Percentiles rank a stretch among this genome's conserved stretches.
These are phyloP conservation scores for Atopsyche davidsoni DNA, from an alignment of 1,140 invertebrate species.

Conservation along the genomic window DNA sequence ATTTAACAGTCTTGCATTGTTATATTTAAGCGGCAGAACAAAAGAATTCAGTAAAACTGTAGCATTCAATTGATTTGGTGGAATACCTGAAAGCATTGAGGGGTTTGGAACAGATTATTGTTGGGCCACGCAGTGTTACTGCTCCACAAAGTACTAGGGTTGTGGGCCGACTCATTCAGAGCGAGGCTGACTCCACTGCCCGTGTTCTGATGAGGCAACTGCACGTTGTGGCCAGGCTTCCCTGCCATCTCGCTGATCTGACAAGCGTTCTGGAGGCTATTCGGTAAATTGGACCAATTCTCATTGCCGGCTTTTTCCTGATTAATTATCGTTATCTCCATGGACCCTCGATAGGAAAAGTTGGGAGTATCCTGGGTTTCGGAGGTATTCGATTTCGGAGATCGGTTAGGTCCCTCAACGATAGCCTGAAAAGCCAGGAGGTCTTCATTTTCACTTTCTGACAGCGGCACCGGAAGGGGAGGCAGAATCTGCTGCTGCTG, in stretches of 20 bases:
- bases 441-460: conserved; percentile 54
- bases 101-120: conserved; percentile 42
- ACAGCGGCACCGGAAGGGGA: conserved; percentile 47
- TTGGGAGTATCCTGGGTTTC: conserved; percentile 39
- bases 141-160: conserved; percentile 37
- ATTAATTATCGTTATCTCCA: conserved; percentile 47
- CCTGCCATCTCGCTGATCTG: conserved; percentile 51
- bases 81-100: conserved; percentile 50
- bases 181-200: conserved; percentile 25
- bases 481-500: conserved; percentile 66
- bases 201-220: conserved; percentile 26
- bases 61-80: conserved; percentile 47
- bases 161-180: conserved; percentile 28
- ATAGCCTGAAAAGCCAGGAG: conserved; percentile 54
- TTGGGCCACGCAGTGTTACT: conserved; percentile 38
- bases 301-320: conserved; percentile 50
- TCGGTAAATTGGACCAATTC: conserved; percentile 53
- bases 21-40: neutral
- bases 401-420: conserved; percentile 46
- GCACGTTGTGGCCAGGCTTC: conserved; percentile 35
- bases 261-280: conserved; percentile 52
- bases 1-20: neutral
- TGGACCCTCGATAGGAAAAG: conserved; percentile 44
- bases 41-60: neutral
- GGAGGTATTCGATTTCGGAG: conserved; percentile 36